A percentile compares a stretch with the other conserved stretches of the same genome.
These are phyloP conservation scores for Acromyrmex charruanus DNA, from an alignment of 1,140 invertebrate species.

Conservation along the genomic window DNA sequence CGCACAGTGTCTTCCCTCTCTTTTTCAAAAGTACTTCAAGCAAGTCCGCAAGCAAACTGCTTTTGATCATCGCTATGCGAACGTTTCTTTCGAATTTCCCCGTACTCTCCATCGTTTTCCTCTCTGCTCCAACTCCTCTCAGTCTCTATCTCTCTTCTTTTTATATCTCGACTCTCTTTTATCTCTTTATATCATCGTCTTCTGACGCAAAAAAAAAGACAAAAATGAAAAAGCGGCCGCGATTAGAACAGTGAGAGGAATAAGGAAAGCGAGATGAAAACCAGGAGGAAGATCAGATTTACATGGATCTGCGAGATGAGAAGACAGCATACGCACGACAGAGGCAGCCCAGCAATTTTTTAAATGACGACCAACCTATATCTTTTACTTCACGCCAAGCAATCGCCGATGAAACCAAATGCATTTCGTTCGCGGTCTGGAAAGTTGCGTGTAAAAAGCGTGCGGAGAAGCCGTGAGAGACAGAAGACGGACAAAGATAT, in stretches of 20 bases:
- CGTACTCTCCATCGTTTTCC: conserved; percentile 27
- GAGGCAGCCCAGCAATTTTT: conserved; percentile 36
- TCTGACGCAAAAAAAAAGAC: conserved; percentile 47
- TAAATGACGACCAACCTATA: not conserved
- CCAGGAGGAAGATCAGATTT: conserved; percentile 65
- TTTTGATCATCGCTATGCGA: conserved; percentile 80
- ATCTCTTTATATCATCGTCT: conserved; percentile 58
- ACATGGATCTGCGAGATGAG: conserved; percentile 61
- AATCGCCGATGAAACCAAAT: conserved; percentile 12
- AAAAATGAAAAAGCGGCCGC: not conserved
- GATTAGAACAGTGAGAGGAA: conserved; percentile 13
- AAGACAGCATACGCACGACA: conserved; percentile 27
- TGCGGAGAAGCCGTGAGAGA: not conserved
- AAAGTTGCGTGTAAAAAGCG: conserved; percentile 30
- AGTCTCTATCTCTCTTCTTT: conserved; percentile 27
- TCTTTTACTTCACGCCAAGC: conserved; percentile 19
- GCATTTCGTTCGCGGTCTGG: not conserved
- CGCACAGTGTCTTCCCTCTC: conserved; percentile 53
- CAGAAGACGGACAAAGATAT: not conserved
- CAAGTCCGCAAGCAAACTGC: conserved; percentile 79
- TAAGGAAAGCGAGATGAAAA: conserved; percentile 7
- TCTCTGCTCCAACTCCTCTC: conserved; percentile 39
- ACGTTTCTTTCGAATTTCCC: conserved; percentile 69
- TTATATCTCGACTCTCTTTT: conserved; percentile 48
- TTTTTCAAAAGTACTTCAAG: conserved; percentile 72